These are phyloP conservation scores for Nothura maculosa DNA, from an alignment of 2,797 vertebrate genomes.

Conservation along the genomic window DNA sequence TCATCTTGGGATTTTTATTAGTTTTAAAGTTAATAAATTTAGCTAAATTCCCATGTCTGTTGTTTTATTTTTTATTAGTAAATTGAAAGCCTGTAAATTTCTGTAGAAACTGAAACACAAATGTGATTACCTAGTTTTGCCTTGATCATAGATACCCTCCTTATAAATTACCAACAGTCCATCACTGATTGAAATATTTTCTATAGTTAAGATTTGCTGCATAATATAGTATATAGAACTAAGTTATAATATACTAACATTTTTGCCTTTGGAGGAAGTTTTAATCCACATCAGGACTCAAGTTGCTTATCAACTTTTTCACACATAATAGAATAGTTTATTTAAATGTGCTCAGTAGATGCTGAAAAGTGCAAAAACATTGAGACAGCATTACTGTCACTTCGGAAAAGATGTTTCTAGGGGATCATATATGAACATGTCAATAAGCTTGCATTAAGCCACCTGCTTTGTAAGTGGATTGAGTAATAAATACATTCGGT, in stretches of 20 bases:
- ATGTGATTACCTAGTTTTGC: slow-evolving; percentile 79
- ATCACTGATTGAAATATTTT: slow-evolving; percentile 82
- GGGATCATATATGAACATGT: slow-evolving; percentile 80
- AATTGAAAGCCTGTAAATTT: slow-evolving; percentile 80
- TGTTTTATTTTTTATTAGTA: slow-evolving; percentile 81
- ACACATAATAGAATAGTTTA: slow-evolving; percentile 75
- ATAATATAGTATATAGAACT: slow-evolving; percentile 83
- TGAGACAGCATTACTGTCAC: slow-evolving; percentile 76
- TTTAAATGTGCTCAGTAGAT: slow-evolving; percentile 77
- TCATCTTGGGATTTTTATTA: slow-evolving; percentile 94
- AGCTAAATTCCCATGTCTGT: slow-evolving; percentile 92
- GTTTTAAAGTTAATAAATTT: slow-evolving; percentile 99
- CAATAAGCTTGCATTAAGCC: slow-evolving; percentile 83
- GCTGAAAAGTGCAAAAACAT: slow-evolving; percentile 73
- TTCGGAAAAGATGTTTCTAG: slow-evolving; percentile 77
- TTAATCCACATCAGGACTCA: slow-evolving; percentile 77
- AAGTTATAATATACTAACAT: slow-evolving; percentile 83
- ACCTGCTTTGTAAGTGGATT: slow-evolving; percentile 84
- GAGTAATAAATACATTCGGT: slow-evolving; percentile 84
- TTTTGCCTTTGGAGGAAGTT: slow-evolving; percentile 81
- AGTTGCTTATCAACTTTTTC: slow-evolving; percentile 70
- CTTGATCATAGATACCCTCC: slow-evolving; percentile 78
- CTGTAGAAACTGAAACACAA: slow-evolving; percentile 80
- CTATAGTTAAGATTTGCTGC: slow-evolving; percentile 83
- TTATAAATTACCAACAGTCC: slow-evolving; percentile 80